A percentile compares a stretch with the other conserved stretches of the same genome.
phyloP scores from a whole-genome alignment of 2,113 vertebrate species.

The Melanocharis versteri region DNA sequence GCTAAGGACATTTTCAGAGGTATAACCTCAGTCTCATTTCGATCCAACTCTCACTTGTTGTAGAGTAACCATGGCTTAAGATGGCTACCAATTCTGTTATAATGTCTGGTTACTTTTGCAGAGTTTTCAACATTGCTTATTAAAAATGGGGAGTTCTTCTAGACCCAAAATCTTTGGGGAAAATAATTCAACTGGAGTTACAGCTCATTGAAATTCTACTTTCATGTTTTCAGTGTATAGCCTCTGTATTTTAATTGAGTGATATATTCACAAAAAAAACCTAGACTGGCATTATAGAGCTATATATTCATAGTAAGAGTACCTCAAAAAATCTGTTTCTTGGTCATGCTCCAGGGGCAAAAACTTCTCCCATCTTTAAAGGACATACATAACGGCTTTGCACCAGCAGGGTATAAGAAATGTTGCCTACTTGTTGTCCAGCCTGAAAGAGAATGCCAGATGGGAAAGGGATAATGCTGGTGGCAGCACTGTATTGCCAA shows the following conservation, averaged over 20 bases:
- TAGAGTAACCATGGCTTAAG: neutral
- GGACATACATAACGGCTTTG: neutral
- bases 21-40: neutral
- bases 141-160: neutral
- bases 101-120: neutral
- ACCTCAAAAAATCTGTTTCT: neutral
- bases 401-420: neutral
- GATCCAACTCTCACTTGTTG: neutral
- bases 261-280: neutral
- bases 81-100: neutral
- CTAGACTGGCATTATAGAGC: neutral
- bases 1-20: neutral
- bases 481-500: neutral
- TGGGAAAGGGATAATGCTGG: neutral
- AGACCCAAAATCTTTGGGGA: neutral
- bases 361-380: neutral
- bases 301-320: neutral
- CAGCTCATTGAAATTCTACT: neutral
- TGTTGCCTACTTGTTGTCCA: neutral
- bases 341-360: neutral
- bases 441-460: neutral
- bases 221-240: neutral
- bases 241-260: neutral
- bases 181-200: neutral
- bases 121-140: neutral